Percentiles rank a stretch among this genome's conserved stretches.
Conservation (phyloP, 2,797 vertebrate species). For the Poliocrania exsul region DNA sequence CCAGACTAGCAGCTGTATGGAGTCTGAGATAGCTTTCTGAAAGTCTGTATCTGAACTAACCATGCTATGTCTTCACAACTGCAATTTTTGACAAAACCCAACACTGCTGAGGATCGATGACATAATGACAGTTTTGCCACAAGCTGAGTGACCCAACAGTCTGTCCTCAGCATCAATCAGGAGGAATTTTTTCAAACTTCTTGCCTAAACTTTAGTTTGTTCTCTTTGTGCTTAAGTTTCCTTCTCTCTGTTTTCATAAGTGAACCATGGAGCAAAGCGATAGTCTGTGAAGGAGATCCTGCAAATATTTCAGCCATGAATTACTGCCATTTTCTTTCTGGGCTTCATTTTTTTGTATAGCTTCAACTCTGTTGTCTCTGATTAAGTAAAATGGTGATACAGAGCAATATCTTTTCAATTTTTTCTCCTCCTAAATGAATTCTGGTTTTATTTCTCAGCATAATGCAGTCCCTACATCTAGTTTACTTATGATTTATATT, state of each 20-base stretch:
- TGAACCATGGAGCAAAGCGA: not conserved
- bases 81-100: not conserved
- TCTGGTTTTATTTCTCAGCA: slow-evolving; percentile 7
- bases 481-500: slow-evolving; percentile 54
- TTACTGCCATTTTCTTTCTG: not conserved
- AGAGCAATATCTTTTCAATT: not conserved
- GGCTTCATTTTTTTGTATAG: not conserved
- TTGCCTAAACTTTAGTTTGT: not conserved
- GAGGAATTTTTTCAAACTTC: not conserved
- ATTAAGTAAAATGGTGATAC: not conserved
- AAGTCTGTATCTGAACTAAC: not conserved
- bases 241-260: not conserved
- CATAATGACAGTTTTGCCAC: not conserved
- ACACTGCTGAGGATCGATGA: fast-evolving
- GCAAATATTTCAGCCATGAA: not conserved
- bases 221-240: not conserved
- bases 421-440: not conserved
- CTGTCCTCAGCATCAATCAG: not conserved
- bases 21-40: not conserved
- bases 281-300: not conserved
- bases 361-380: not conserved
- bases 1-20: not conserved
- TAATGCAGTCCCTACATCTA: slow-evolving; percentile 7
- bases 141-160: not conserved
- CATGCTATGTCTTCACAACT: not conserved